These are phyloP conservation scores for Leptinotarsa haldemani DNA, from an alignment of 2,888 invertebrate species.

Conservation along the genomic window DNA sequence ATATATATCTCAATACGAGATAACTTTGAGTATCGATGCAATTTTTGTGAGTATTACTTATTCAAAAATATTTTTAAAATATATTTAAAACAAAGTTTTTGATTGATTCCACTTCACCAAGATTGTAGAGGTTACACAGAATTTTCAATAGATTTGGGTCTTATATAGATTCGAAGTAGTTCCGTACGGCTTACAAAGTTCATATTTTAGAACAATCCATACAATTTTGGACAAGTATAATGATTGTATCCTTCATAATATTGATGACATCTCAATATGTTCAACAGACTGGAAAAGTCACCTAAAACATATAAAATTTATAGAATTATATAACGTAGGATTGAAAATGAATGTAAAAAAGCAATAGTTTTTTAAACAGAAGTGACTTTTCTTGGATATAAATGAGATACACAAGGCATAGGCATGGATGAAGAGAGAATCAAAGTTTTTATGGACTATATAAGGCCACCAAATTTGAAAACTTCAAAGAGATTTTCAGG, in stretches of 20 bases:
- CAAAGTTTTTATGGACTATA: slow-evolving; percentile 43
- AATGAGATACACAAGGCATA: slow-evolving; percentile 39
- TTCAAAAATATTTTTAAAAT: too few species aligned
- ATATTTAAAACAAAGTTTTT: slow-evolving; percentile 48
- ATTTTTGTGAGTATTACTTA: too few species aligned
- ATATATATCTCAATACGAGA: slow-evolving; percentile 3
- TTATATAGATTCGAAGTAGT: slow-evolving; percentile 49
- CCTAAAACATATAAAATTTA: not conserved
- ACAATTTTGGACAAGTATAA: slow-evolving; percentile 19
- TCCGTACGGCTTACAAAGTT: slow-evolving; percentile 52
- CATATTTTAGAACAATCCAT: slow-evolving; percentile 39
- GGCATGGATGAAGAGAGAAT: slow-evolving; percentile 48
- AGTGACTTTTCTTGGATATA: not conserved
- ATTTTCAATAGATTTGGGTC: slow-evolving; percentile 41
- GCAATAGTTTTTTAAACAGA: not conserved
- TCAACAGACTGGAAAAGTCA: not conserved
- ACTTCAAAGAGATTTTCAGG: slow-evolving; percentile 53
- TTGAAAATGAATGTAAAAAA: not conserved
- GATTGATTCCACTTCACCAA: not conserved
- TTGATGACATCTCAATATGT: not conserved
- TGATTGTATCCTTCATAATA: slow-evolving; percentile 22
- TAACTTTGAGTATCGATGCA: too few species aligned
- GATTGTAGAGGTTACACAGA: too few species aligned
- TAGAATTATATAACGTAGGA: not conserved
- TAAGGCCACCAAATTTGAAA: slow-evolving; percentile 40